Base-by-base conservation (phyloP, 2,113 vertebrate species). In the Probosciger aterrimus region DNA sequence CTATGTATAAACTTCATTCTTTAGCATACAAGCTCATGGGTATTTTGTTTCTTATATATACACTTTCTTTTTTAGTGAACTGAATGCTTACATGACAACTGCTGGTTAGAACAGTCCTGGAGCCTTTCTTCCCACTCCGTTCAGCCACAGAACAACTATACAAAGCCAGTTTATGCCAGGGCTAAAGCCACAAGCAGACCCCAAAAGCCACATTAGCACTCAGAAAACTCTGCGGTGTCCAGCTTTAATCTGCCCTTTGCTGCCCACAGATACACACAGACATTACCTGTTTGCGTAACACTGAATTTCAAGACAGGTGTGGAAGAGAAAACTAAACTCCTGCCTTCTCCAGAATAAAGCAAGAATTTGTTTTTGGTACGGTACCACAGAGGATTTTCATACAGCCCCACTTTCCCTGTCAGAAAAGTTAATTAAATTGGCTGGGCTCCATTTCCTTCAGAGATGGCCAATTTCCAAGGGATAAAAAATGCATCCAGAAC, bases 351-450 rank as follows among this genome's bases (percentile, higher is more conserved):
- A 75, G 71, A 83, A 62, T 68, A 90, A 74, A 89, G 68, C 69
- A 57, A 85, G n/a, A 25, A 43, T 79, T 96, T 88, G 22, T 82
- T 93, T 92, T 80, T 43, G 53, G 23, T 71, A 31, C 20, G 6
- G 64, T 39, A 22, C 28, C 33, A n/a, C 11, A 82, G 55, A 94
- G 41, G 33, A n/a, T 31, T 76, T 85, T 79, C 37, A 55, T 77
- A 62, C 43, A 90, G 80, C 39, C 37, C 27, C 0, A 0, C 52
- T 73, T 86, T 52, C 33, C 24, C 67, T 80, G 11, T 59, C 20
- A 69, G 77, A 83, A 96, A 93, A 70, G 63, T 89, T 88, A 93
- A 92, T 75, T 91, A 81, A 78, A 64, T 39, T 93, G 79, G 81
- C 88, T 86, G 71, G 76, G 76, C n/a, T 71, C 90, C 65, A 50